Evolutionary conservation across 2,888 invertebrate species (phyloP).

Genomic region (Asteroscopus sphinx): DNA sequence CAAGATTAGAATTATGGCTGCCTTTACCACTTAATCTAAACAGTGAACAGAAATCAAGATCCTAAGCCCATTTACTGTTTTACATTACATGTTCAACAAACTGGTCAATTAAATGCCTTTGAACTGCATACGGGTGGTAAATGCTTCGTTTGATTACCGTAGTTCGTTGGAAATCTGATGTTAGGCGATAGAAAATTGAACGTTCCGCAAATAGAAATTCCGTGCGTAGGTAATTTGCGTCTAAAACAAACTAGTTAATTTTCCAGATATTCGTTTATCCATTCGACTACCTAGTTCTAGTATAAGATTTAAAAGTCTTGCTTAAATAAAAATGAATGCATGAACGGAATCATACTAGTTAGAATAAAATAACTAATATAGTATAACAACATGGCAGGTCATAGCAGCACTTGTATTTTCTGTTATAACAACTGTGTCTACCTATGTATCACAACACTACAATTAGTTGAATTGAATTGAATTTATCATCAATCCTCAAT

Average conservation of each 20-base stretch:
- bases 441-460: no score
- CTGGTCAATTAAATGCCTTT: slow-evolving; percentile 67
- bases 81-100: slow-evolving; percentile 63
- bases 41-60: slow-evolving; percentile 41
- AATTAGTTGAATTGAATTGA: no score
- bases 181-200: slow-evolving; percentile 27
- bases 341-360: no score
- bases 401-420: no score
- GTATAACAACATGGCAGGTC: no score
- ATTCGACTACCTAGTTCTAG: no score
- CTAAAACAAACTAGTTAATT: no score
- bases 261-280: no score
- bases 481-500: background rate
- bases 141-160: slow-evolving; percentile 46
- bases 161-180: slow-evolving; percentile 28
- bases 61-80: slow-evolving; percentile 49
- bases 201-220: slow-evolving; percentile 30
- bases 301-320: background rate
- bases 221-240: slow-evolving; percentile 21
- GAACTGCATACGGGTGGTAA: slow-evolving; percentile 59
- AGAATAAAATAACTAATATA: no score
- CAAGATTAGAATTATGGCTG: slow-evolving; percentile 67
- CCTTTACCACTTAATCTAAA: slow-evolving; percentile 46
- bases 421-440: no score
- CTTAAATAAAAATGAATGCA: background rate